Evolutionary conservation across 2,113 vertebrate species (phyloP).

Genomic region (Eptesicus fuscus): DNA sequence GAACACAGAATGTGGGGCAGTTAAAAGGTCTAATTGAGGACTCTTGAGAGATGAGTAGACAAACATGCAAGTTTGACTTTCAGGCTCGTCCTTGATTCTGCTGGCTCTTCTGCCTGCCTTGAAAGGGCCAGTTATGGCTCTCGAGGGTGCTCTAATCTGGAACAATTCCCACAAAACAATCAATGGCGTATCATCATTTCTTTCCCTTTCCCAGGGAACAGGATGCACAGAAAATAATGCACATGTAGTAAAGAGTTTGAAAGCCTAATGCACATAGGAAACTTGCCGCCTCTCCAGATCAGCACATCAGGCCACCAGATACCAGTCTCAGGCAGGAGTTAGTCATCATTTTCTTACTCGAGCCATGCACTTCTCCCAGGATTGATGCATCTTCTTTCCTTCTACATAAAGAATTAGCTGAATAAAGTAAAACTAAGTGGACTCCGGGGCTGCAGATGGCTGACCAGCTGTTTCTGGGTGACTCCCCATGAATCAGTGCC

Average conservation of each 20-base stretch:
- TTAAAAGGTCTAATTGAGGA: neutral
- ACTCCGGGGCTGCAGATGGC: slow-evolving; percentile 73
- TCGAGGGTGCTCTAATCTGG: slow-evolving; percentile 46
- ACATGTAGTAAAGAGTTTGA: slow-evolving; percentile 18
- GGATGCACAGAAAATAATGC: slow-evolving; percentile 63
- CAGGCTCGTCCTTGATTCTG: neutral
- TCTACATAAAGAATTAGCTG: slow-evolving; percentile 74
- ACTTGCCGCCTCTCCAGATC: neutral
- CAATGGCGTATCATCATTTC: slow-evolving; percentile 58
- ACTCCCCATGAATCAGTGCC: slow-evolving; percentile 75
- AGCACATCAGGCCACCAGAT: slow-evolving; percentile 65
- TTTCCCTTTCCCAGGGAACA: slow-evolving; percentile 59
- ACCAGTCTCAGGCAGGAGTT: slow-evolving; percentile 13
- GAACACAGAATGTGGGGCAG: neutral
- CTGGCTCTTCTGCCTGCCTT: slow-evolving; percentile 2
- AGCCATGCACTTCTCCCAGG: slow-evolving; percentile 52
- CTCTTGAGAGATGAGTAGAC: neutral
- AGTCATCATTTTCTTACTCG: slow-evolving; percentile 63
- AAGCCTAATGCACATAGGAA: slow-evolving; percentile 41
- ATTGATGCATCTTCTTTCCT: slow-evolving; percentile 58
- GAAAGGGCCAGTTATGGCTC: slow-evolving; percentile 34
- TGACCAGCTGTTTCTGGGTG: slow-evolving; percentile 78
- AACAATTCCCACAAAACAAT: slow-evolving; percentile 60
- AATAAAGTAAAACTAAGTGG: slow-evolving; percentile 73
- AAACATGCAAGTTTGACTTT: neutral